Percentiles rank a stretch among this genome's conserved stretches.
These are phyloP conservation scores for Hirtodrosophila cameraria DNA, from an alignment of 2,888 invertebrate genomes.

Conservation along the genomic window DNA sequence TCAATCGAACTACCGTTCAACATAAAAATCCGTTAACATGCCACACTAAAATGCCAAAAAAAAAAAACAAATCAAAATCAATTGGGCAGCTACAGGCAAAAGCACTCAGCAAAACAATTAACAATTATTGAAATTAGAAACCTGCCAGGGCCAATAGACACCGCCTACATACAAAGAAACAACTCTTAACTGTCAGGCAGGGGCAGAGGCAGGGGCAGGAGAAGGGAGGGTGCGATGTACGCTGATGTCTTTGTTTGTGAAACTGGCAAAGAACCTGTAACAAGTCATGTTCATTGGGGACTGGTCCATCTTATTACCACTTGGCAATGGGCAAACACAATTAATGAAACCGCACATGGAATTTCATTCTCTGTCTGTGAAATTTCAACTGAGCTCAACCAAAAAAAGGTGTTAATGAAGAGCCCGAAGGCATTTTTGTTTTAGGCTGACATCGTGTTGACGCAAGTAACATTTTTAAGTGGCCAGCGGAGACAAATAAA, in stretches of 20 bases:
- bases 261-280: constrained; percentile 65
- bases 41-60: too few relatives aligned
- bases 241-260: constrained; percentile 52
- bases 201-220: background rate
- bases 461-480: constrained; percentile 68
- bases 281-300: constrained; percentile 45
- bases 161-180: constrained; percentile 44
- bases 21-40: constrained; percentile 9
- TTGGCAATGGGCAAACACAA: constrained; percentile 71
- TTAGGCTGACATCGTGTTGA: constrained; percentile 69
- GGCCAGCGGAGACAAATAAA: constrained; percentile 52
- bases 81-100: constrained; percentile 42
- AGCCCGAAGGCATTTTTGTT: constrained; percentile 68
- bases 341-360: constrained; percentile 73
- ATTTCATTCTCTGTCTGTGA: constrained; percentile 53
- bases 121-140: constrained; percentile 72
- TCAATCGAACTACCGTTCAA: background rate
- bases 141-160: constrained; percentile 46
- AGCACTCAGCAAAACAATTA: constrained; percentile 63
- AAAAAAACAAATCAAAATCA: constrained; percentile 30
- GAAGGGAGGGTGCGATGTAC: too few relatives aligned
- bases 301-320: constrained; percentile 68
- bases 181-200: constrained; percentile 21
- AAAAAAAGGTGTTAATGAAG: constrained; percentile 74
- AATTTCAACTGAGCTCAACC: constrained; percentile 37